Percentiles rank a stretch among this genome's conserved stretches.
Conservation (phyloP, 1,140 invertebrate species). For the Leptinotarsa undecemlineata region DNA sequence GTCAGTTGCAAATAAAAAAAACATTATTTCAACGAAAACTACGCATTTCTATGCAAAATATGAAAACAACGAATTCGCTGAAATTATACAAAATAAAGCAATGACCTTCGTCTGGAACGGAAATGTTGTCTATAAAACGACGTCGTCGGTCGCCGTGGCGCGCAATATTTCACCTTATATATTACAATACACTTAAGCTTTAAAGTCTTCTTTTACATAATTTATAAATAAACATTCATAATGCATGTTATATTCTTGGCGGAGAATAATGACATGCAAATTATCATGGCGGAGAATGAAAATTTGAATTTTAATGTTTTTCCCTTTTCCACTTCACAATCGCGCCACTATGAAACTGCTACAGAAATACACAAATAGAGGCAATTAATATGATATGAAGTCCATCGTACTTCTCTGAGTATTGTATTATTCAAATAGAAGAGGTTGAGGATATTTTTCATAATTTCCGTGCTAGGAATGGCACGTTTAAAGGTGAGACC, state of each 20-base stretch:
- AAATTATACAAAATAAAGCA: conserved; percentile 27
- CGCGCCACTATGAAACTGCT: not conserved
- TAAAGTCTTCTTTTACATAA: conserved; percentile 52
- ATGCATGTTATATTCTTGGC: conserved; percentile 51
- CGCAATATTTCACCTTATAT: conserved; percentile 31
- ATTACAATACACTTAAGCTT: conserved; percentile 38
- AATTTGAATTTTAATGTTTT: conserved; percentile 52
- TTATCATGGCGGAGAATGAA: conserved; percentile 51
- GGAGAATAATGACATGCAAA: conserved; percentile 52
- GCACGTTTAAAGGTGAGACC: too few species aligned
- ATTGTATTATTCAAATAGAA: too few species aligned
- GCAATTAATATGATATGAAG: not conserved
- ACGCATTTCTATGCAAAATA: conserved; percentile 22
- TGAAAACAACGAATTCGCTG: conserved; percentile 17
- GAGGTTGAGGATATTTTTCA: too few species aligned
- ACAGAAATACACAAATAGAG: not conserved
- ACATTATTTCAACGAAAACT: not conserved
- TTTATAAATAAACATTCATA: conserved; percentile 57
- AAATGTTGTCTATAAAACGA: conserved; percentile 32
- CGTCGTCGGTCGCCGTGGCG: conserved; percentile 26
- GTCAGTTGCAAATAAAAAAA: too few species aligned
- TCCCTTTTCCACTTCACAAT: conserved; percentile 35
- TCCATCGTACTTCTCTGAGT: not conserved
- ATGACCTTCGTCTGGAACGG: conserved; percentile 31
- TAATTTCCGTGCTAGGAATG: too few species aligned